These are phyloP conservation scores for Netelia virgata DNA, from an alignment of 2,888 invertebrate species.

Conservation along the genomic window DNA sequence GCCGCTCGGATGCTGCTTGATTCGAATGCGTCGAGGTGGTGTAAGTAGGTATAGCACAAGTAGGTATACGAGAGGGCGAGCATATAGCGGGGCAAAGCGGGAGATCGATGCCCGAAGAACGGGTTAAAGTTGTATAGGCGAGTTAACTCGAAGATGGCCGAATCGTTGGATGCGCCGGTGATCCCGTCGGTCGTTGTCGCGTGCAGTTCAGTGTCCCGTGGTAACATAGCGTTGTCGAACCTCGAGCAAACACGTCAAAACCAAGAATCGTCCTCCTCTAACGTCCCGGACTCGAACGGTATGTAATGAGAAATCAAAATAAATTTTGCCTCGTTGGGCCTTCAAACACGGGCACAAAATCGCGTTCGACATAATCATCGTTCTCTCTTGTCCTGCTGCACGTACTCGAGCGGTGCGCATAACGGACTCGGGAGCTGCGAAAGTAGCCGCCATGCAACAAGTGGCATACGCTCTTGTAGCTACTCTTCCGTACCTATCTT, in stretches of 20 bases:
- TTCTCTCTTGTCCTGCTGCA: constrained; percentile 2
- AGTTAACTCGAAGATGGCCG: constrained; percentile 82
- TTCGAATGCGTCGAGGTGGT: constrained; percentile 77
- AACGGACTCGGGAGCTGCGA: constrained; percentile 71
- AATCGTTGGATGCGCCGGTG: constrained; percentile 76
- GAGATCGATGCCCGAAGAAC: constrained; percentile 63
- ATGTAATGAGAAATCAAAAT: constrained; percentile 68
- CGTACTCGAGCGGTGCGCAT: constrained; percentile 44
- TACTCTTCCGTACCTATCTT: neutral
- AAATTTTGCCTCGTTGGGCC: constrained; percentile 3
- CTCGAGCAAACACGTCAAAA: constrained; percentile 25
- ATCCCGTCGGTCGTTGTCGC: constrained; percentile 76
- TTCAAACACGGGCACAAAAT: neutral
- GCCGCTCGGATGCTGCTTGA: constrained; percentile 70
- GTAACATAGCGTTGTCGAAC: constrained; percentile 45
- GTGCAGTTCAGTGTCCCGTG: constrained; percentile 72
- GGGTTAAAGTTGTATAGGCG: constrained; percentile 73
- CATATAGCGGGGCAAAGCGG: constrained; percentile 30
- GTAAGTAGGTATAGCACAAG: constrained; percentile 17
- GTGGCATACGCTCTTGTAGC: constrained; percentile 70
- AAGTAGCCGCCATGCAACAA: constrained; percentile 79
- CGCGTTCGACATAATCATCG: neutral
- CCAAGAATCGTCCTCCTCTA: constrained; percentile 45
- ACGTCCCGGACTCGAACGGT: constrained; percentile 74
- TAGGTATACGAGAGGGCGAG: constrained; percentile 15